Evolutionary conservation across 2,113 vertebrate species (phyloP), one percentile per base, ranked within the genome.

Genomic region (Nyctibius bracteatus): DNA sequence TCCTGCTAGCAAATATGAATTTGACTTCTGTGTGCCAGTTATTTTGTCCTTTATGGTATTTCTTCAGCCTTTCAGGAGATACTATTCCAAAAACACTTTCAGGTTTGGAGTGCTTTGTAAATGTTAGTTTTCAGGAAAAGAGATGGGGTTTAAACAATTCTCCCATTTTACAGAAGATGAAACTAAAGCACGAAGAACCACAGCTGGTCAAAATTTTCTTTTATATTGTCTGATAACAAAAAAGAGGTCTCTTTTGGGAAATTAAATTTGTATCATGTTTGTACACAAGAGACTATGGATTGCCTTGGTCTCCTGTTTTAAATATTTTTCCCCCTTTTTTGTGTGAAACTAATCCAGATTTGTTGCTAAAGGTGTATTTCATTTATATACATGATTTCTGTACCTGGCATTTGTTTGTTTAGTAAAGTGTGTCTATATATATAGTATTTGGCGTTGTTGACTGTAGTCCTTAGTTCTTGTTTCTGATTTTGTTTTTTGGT

Each of bases 41-140:
- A 4, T 31, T 44, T 21, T 83, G 41, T 16, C 65, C 21, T 44
- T 47, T 4, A 19, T 17, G 35, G 22, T 43, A 52, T 86, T 81
- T 92, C 77, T 89, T 91, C 46, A 55, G 22, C 27, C 9, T 86
- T 43, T 90, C 59, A 20, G 71, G 61, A 77, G 67, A 51, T 10
- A 12, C 6, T 24, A 4, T 37, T 88, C 47, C 57, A 93, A 68
- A 63, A 85, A 78, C 27, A 63, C 16, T 46, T 46, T n/a, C 47
- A 75, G 57, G 35, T 85, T 93, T 72, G 14, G 39, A 59, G 30
- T 59, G 44, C 46, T 91, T 66, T 74, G 72, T 54, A 86, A 88
- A 47, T 21, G 27, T 73, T 55, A 65, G 20, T 17, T 91, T 71
- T 39, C 33, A 61, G 74, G 73, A 72, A 81, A 66, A n/a, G 61